Percentiles rank a stretch among this genome's conserved stretches.
These are phyloP conservation scores for Lipotes vexillifer DNA, from an alignment of 2,113 vertebrate species.

Conservation along the genomic window DNA sequence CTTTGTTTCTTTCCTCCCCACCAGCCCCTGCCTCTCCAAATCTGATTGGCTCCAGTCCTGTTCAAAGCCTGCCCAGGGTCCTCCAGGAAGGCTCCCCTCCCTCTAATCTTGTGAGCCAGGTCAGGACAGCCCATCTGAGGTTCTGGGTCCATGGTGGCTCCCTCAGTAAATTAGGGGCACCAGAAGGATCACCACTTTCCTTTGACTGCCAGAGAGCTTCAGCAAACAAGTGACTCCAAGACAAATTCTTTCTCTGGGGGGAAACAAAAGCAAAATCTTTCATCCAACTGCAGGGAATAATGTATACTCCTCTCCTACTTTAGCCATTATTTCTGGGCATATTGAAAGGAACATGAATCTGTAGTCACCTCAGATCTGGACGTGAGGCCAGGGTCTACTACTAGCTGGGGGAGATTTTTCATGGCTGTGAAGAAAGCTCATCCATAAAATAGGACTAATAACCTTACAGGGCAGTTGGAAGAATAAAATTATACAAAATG, in stretches of 20 bases:
- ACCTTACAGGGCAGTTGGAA: background rate
- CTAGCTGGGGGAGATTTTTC: background rate
- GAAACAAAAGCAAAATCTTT: background rate
- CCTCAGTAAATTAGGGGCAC: background rate
- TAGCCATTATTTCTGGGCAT: background rate
- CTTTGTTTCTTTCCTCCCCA: background rate
- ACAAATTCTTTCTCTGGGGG: background rate
- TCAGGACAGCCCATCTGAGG: background rate
- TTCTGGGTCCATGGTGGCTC: background rate
- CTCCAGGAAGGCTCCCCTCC: background rate
- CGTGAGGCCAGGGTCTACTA: background rate
- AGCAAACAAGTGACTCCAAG: background rate
- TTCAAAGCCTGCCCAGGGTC: background rate
- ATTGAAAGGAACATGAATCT: background rate
- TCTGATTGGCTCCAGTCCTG: background rate
- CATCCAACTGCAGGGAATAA: background rate
- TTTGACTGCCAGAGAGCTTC: background rate
- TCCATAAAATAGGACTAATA: background rate
- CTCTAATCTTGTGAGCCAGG: background rate
- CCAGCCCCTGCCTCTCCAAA: background rate
- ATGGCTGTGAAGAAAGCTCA: background rate
- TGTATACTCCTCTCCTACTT: background rate
- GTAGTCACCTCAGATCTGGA: background rate
- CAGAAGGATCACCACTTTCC: background rate
- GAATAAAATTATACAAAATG: background rate